Conservation (phyloP, 2,113 vertebrate species). For the Myanophis thanlyinensis region DNA sequence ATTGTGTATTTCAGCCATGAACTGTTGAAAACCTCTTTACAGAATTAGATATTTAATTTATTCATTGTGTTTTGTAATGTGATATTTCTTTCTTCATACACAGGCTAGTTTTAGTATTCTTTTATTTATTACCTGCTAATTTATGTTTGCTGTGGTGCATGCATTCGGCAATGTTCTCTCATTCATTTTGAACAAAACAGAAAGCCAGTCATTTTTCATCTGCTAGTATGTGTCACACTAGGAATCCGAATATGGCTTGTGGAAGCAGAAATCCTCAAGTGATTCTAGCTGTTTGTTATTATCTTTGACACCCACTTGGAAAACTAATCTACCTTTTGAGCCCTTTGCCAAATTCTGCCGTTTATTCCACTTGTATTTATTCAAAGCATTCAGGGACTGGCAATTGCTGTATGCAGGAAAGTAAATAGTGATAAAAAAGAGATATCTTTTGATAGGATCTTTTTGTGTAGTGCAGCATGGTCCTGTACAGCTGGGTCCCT, state of each 20-base stretch:
- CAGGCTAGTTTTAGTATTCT: not conserved
- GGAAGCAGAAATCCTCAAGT: not conserved
- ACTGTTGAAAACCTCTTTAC: not conserved
- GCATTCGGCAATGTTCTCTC: not conserved
- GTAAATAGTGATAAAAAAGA: not conserved
- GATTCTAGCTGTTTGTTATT: not conserved
- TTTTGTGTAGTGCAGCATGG: not conserved
- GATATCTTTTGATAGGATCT: not conserved
- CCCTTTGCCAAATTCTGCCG: not conserved
- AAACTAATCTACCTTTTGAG: not conserved
- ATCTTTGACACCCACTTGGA: not conserved
- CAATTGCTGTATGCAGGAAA: not conserved
- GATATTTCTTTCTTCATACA: not conserved
- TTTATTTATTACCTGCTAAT: not conserved
- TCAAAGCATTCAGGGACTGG: not conserved
- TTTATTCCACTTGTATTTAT: not conserved
- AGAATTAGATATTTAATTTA: not conserved
- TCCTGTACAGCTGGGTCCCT: no score
- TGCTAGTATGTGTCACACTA: not conserved
- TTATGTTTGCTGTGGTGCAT: not conserved
- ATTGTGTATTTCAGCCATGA: not conserved
- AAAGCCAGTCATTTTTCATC: not conserved
- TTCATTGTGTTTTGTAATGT: not conserved
- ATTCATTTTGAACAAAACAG: constrained; percentile 5
- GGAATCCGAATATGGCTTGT: not conserved